Conservation (phyloP, 1,140 invertebrate species). For the Drosophila athabasca region DNA sequence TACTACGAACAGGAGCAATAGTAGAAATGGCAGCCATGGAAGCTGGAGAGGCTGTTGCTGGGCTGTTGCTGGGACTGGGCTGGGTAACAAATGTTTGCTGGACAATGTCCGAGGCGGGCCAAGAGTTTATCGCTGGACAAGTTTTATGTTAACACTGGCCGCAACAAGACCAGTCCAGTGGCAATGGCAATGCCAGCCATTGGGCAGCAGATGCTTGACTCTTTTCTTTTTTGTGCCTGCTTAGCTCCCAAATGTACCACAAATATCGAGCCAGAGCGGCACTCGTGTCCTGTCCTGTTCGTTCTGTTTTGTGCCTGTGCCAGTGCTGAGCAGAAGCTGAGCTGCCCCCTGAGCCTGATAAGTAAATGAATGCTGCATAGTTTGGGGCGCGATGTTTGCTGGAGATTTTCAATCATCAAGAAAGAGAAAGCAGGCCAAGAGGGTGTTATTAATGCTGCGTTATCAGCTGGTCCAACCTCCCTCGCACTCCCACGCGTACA, state of each 20-base stretch:
- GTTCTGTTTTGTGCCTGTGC: no score
- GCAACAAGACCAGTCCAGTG: conserved; percentile 40
- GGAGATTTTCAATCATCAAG: conserved; percentile 69
- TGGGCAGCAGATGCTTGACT: conserved; percentile 27
- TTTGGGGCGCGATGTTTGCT: conserved; percentile 49
- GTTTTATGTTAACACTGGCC: conserved; percentile 62
- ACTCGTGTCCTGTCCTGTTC: neutral
- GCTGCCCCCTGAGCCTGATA: conserved; percentile 53
- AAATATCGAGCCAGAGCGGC: conserved; percentile 45
- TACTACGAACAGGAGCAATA: neutral
- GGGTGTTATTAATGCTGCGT: conserved; percentile 72
- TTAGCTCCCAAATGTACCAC: conserved; percentile 72
- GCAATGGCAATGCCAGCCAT: conserved; percentile 17
- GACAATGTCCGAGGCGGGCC: conserved; percentile 46
- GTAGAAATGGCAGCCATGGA: neutral
- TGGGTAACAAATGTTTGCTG: conserved; percentile 41
- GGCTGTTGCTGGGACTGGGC: neutral
- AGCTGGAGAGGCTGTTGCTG: conserved; percentile 1
- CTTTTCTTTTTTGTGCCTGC: conserved; percentile 39
- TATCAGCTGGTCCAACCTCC: conserved; percentile 56
- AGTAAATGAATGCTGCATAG: conserved; percentile 56
- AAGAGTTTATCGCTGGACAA: conserved; percentile 58
- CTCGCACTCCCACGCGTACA: conserved; percentile 11
- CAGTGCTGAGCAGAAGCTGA: neutral
- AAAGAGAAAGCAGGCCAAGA: conserved; percentile 29